Percentiles rank a stretch among this genome's conserved stretches.
phyloP scores from a whole-genome alignment of 2,888 invertebrate species.

The Aethes cnicana region DNA sequence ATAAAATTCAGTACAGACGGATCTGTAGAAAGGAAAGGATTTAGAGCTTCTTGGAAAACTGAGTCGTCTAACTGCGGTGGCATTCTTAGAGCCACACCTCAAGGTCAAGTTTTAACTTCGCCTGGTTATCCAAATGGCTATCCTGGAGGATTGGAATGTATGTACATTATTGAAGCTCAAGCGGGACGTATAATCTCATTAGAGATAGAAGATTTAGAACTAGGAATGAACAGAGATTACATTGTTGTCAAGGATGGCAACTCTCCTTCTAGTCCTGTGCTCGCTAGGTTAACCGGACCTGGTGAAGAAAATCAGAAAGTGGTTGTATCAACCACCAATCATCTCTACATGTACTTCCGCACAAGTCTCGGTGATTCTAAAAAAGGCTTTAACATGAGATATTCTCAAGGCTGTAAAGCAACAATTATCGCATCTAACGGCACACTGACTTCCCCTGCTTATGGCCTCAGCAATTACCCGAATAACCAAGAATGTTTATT shows the following conservation, averaged over 20 bases:
- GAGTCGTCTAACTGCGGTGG: constrained; percentile 97
- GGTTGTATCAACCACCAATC: constrained; percentile 94
- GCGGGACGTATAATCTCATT: constrained; percentile 95
- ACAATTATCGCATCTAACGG: constrained; percentile 92
- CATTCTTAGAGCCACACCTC: constrained; percentile 91
- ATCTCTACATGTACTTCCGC: constrained; percentile 95
- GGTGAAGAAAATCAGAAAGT: constrained; percentile 89
- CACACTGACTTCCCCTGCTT: constrained; percentile 94
- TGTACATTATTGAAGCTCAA: constrained; percentile 95
- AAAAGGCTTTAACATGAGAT: constrained; percentile 94
- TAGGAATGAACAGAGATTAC: constrained; percentile 92
- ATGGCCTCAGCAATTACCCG: constrained; percentile 91
- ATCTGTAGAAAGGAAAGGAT: constrained; percentile 95
- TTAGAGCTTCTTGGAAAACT: constrained; percentile 96
- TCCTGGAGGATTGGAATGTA: constrained; percentile 97
- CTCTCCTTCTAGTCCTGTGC: constrained; percentile 91
- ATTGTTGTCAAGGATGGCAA: constrained; percentile 95
- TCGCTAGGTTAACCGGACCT: constrained; percentile 91
- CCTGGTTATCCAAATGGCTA: constrained; percentile 96
- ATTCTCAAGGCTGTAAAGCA: constrained; percentile 90
- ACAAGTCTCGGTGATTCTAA: constrained; percentile 94
- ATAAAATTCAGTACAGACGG: constrained; percentile 98
- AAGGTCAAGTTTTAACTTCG: constrained; percentile 93
- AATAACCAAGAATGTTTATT: constrained; percentile 96
- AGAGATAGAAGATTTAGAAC: constrained; percentile 93